Percentiles rank a stretch among this genome's conserved stretches.
phyloP scores from a whole-genome alignment of 2,888 invertebrate species.

The Spodoptera littoralis region DNA sequence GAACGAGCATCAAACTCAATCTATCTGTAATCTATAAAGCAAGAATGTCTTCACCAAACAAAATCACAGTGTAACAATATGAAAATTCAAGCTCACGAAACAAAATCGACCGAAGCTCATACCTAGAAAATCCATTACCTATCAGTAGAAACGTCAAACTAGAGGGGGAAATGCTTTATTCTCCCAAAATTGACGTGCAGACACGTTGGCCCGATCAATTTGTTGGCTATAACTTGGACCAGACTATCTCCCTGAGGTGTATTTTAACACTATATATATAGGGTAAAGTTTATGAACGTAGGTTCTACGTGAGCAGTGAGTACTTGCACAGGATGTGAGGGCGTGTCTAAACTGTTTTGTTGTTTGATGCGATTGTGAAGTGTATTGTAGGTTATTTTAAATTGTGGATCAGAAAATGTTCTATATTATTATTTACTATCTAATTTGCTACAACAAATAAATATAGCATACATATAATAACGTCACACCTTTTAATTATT shows the following conservation, averaged over 20 bases:
- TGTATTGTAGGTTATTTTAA: neutral
- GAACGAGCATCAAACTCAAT: too few species aligned
- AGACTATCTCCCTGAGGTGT: conserved; percentile 36
- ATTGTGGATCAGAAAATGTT: too few species aligned
- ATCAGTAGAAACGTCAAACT: conserved; percentile 18
- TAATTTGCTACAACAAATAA: too few species aligned
- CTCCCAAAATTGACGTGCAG: conserved; percentile 29
- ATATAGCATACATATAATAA: too few species aligned
- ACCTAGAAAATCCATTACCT: neutral
- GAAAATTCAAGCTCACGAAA: neutral
- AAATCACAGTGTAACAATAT: neutral
- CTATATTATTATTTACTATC: too few species aligned
- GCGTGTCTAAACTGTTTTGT: neutral
- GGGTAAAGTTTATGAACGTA: conserved; percentile 18
- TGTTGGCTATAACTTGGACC: conserved; percentile 39
- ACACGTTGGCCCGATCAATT: conserved; percentile 42
- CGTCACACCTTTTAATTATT: too few species aligned
- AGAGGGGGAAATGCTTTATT: conserved; percentile 14
- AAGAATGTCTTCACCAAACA: too few species aligned
- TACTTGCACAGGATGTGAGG: too few species aligned
- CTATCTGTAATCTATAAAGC: too few species aligned
- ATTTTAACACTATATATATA: conserved; percentile 32
- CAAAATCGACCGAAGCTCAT: neutral
- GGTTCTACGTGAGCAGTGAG: neutral
- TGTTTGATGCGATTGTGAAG: neutral